Conservation (phyloP, 2,888 invertebrate species). For the Caradrina clavipalpis region DNA sequence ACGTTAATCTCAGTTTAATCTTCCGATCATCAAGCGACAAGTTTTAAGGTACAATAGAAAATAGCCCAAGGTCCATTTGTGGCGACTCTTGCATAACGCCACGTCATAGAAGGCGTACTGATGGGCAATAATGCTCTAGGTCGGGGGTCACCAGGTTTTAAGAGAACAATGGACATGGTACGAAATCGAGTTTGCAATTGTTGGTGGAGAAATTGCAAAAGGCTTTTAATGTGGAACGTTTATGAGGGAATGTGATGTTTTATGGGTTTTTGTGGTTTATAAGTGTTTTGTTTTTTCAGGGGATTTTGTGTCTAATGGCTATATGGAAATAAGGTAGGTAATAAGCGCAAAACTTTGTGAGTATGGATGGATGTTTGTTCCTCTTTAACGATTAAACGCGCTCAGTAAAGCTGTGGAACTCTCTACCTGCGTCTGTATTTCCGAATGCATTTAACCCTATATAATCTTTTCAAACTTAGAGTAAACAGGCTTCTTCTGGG, state of each 20-base stretch:
- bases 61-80: constrained; percentile 84
- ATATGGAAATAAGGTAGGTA: too few species aligned
- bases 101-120: constrained; percentile 81
- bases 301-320: too few species aligned
- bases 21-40: constrained; percentile 70
- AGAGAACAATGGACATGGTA: constrained; percentile 52
- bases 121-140: constrained; percentile 73
- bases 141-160: constrained; percentile 63
- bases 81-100: constrained; percentile 80
- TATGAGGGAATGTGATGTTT: not conserved
- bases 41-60: constrained; percentile 82
- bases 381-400: too few species aligned
- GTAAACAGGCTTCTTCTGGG: too few species aligned
- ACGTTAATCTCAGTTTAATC: constrained; percentile 59
- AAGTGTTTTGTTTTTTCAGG: not conserved
- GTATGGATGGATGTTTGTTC: too few species aligned
- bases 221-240: not conserved
- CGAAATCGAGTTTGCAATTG: constrained; percentile 27
- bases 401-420: too few species aligned
- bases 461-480: too few species aligned
- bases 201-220: constrained; percentile 12
- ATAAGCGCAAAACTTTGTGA: too few species aligned
- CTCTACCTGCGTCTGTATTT: too few species aligned
- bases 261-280: not conserved
- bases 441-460: too few species aligned